Evolutionary conservation across 2,888 invertebrate species (phyloP).

Genomic region (Sacculina carcini): DNA sequence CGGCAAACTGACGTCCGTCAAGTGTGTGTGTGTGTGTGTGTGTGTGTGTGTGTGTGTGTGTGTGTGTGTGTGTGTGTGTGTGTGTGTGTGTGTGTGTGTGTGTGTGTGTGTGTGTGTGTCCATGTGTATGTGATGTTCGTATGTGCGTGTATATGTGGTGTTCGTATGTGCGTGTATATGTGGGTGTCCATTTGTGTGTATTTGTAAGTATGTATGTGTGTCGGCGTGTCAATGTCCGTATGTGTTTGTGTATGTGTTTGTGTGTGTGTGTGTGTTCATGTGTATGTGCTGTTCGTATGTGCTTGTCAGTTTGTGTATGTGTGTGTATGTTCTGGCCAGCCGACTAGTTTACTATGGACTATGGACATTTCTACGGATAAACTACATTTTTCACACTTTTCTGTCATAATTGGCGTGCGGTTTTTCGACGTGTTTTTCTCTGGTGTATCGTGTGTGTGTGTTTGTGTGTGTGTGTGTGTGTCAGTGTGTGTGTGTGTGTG

Average conservation of each 20-base stretch:
- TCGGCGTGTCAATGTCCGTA: too few relatives aligned
- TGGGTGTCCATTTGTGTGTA: background rate
- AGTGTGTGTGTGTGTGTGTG: background rate
- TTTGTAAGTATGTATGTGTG: background rate
- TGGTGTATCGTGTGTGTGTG: background rate
- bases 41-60: background rate
- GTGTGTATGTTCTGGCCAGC: too few relatives aligned
- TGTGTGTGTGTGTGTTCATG: too few relatives aligned
- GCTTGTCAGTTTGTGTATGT: too few relatives aligned
- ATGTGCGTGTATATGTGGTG: background rate
- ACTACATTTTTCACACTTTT: background rate
- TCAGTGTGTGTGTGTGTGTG: background rate
- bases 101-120: background rate
- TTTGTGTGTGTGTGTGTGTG: background rate
- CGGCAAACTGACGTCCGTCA: slow-evolving; percentile 37
- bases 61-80: background rate
- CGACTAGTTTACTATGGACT: too few relatives aligned
- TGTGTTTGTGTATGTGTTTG: too few relatives aligned
- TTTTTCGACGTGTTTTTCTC: background rate
- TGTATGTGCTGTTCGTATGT: too few relatives aligned
- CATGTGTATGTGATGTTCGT: background rate
- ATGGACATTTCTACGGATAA: background rate
- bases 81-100: background rate
- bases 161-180: background rate
- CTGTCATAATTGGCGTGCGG: background rate